These are phyloP conservation scores for Enteromius mattozi DNA, from an alignment of 2,797 vertebrate genomes.

Conservation along the genomic window DNA sequence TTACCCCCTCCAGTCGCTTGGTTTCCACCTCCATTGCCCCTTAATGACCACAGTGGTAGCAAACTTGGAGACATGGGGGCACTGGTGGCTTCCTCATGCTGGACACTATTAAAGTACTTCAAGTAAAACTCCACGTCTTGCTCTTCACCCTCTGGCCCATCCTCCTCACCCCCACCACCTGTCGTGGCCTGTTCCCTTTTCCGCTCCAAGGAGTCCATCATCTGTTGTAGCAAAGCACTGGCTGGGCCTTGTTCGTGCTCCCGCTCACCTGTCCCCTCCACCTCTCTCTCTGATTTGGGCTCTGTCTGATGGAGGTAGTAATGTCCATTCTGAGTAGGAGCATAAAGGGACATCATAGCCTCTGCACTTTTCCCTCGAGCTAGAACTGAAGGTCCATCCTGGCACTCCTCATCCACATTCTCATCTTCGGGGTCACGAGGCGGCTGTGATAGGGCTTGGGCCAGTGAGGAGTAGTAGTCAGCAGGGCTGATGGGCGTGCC, in stretches of 20 bases:
- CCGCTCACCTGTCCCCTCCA: constrained; percentile 70
- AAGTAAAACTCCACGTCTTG: constrained; percentile 97
- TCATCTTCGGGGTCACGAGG: constrained; percentile 76
- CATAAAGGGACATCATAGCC: constrained; percentile 77
- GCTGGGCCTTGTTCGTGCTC: constrained; percentile 86
- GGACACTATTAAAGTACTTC: constrained; percentile 94
- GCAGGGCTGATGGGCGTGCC: constrained; percentile 77
- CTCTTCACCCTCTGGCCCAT: constrained; percentile 87
- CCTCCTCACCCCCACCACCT: constrained; percentile 75
- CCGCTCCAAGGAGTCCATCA: constrained; percentile 93
- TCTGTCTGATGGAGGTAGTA: constrained; percentile 81
- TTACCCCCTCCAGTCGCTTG: constrained; percentile 65
- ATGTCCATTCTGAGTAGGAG: constrained; percentile 89
- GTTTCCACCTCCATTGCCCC: constrained; percentile 69
- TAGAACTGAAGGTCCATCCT: constrained; percentile 75
- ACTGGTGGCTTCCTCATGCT: constrained; percentile 82
- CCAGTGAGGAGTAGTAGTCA: constrained; percentile 79
- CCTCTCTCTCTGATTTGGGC: constrained; percentile 66
- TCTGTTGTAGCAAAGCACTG: constrained; percentile 91
- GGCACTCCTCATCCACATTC: constrained; percentile 84
- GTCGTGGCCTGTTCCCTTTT: constrained; percentile 81
- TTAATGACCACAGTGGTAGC: constrained; percentile 76
- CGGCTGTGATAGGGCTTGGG: constrained; percentile 81
- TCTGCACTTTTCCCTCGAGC: constrained; percentile 77
- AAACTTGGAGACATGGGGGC: constrained; percentile 77